Conservation (phyloP, 53 echinoderm and acorn worm genomes). For the Patiria pectinifera region DNA sequence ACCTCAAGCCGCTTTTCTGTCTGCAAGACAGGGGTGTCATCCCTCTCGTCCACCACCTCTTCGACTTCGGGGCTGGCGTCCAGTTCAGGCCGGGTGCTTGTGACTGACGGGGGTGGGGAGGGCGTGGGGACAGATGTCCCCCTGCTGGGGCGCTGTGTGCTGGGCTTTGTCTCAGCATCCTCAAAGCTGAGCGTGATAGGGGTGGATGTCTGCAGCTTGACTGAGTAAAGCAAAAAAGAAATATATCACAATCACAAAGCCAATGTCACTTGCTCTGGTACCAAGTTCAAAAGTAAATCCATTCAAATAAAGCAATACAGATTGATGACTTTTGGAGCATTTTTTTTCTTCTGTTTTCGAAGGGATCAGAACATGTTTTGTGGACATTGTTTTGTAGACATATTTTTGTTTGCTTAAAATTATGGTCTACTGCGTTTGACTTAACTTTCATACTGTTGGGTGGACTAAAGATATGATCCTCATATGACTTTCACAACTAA, state of each 20-base stretch:
- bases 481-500: too few species aligned
- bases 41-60: constrained; percentile 2
- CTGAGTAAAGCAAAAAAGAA: not conserved
- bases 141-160: not conserved
- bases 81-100: constrained; percentile 53
- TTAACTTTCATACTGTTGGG: too few species aligned
- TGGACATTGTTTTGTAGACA: too few species aligned
- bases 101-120: constrained; percentile 17
- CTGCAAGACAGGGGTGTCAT: not conserved
- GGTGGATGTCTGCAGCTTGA: constrained; percentile 34
- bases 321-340: too few species aligned
- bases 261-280: too few species aligned
- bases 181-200: constrained; percentile 36
- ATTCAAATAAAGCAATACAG: too few species aligned
- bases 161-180: not conserved
- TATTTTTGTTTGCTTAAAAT: too few species aligned
- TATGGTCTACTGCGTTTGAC: too few species aligned
- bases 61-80: constrained; percentile 32
- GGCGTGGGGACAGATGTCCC: not conserved
- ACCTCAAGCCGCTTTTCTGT: constrained; percentile 3
- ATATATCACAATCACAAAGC: not conserved
- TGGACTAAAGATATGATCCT: too few species aligned
- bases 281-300: too few species aligned
- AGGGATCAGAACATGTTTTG: too few species aligned
- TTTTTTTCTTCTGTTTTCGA: too few species aligned